Conservation (phyloP, 2,113 vertebrate species). For the Gavialis gangeticus region DNA sequence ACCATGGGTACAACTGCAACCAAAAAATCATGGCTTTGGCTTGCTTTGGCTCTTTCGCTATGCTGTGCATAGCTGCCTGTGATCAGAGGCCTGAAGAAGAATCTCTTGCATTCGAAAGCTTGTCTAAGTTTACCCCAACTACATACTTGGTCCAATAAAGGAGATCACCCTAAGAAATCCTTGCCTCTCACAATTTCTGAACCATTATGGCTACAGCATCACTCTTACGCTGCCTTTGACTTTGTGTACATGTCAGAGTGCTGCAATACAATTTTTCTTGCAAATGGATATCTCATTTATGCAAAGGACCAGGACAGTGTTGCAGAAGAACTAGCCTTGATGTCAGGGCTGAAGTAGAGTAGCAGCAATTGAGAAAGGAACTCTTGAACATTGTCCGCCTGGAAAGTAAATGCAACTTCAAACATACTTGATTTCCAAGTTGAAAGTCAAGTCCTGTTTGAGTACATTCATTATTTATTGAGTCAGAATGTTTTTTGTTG, state of each 20-base stretch:
- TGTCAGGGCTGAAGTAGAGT: neutral
- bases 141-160: too few species aligned
- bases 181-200: too few species aligned
- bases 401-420: neutral
- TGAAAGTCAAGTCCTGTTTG: neutral
- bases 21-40: neutral
- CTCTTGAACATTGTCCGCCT: neutral
- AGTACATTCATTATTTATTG: constrained; percentile 10
- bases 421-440: neutral
- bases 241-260: neutral
- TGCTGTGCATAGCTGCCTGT: too few species aligned
- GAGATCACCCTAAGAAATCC: too few species aligned
- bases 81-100: too few species aligned
- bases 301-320: neutral
- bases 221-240: neutral
- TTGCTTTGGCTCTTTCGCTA: neutral
- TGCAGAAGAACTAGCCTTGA: neutral
- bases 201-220: too few species aligned
- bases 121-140: too few species aligned
- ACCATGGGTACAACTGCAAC: neutral
- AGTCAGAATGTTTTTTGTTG: neutral
- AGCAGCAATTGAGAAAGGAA: neutral
- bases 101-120: too few species aligned
- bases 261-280: neutral
- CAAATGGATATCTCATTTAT: neutral